Evolutionary conservation across 2,888 invertebrate species (phyloP).

Genomic region (Plebejus argus): DNA sequence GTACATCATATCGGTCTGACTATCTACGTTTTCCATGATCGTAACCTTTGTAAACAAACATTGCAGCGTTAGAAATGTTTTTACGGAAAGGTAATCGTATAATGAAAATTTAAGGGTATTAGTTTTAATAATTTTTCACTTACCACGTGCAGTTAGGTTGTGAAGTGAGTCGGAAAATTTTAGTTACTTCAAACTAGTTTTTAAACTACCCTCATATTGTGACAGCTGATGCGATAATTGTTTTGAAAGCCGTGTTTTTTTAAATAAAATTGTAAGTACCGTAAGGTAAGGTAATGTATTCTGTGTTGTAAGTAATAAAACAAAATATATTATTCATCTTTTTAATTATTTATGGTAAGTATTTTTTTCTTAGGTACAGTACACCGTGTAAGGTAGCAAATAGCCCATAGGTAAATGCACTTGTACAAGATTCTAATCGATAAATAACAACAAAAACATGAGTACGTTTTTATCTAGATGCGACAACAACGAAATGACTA

Average conservation of each 20-base stretch:
- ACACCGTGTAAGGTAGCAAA: background rate
- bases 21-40: constrained; percentile 48
- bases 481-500: constrained; percentile 29
- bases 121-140: constrained; percentile 47
- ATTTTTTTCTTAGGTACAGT: no score
- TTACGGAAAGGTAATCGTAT: constrained; percentile 54
- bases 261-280: background rate
- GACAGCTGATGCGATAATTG: constrained; percentile 16
- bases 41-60: constrained; percentile 38
- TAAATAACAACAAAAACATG: constrained; percentile 5
- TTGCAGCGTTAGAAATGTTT: constrained; percentile 45
- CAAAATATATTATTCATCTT: background rate
- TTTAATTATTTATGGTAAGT: background rate
- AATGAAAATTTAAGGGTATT: constrained; percentile 44
- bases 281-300: no score
- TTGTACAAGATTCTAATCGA: background rate
- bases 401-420: background rate
- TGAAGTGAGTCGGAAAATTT: constrained; percentile 37
- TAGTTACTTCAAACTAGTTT: constrained; percentile 5
- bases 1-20: constrained; percentile 48
- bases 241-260: background rate
- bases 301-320: background rate
- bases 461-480: constrained; percentile 6
- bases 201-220: constrained; percentile 38
- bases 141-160: constrained; percentile 60